Base-by-base conservation (phyloP, 2,797 vertebrate species). In the Notolabrus celidotus region DNA sequence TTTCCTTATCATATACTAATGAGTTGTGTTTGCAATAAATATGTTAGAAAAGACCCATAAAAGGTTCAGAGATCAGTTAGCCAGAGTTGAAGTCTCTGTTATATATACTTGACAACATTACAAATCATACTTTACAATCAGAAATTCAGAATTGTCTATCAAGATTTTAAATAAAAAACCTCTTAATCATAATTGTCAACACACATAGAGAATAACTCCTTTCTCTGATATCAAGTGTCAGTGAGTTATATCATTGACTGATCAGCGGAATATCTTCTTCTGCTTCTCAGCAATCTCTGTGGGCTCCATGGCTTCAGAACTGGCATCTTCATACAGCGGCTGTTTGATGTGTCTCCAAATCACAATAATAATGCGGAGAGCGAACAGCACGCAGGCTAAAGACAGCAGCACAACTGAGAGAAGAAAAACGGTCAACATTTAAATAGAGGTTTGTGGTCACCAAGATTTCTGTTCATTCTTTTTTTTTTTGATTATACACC, bases 311-410 rank as follows among this genome's bases (percentile, higher is more conserved):
- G 39, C 11, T 2, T 84, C 82, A 7, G 67, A 43, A 53, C 20
- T 14, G 17, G 25, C 33, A 4, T 79, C 74, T 43, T 38, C 12
- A 9, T 92, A 94, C 6, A 94, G 72, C 0, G 93, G 93, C 22
- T 83, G 80, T 49, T 84, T 93, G 45, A 82, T 39, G 67, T 93
- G 91, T 67, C 86, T 92, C 92, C 91, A 93, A 58, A 92, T 14
- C 67, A 94, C 90, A 80, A 94, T 61, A 56, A 63, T 23, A 34
- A 94, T 49, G 49, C 89, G 79, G 1, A 80, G 19, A 14, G 46
- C 64, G 51, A 93, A 92, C 68, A 93, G 63, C 23, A 50, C n/a
- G 20, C 60, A 90, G 39, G 70, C 80, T 8, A 89, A 1, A 20
- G 69, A 86, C 74, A 94, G 67, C 22, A 95, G 82, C 20, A 74